Percentiles rank a stretch among this genome's conserved stretches.
Evolutionary conservation across 2,113 vertebrate species (phyloP).

Genomic region (Hemiprocne comata): DNA sequence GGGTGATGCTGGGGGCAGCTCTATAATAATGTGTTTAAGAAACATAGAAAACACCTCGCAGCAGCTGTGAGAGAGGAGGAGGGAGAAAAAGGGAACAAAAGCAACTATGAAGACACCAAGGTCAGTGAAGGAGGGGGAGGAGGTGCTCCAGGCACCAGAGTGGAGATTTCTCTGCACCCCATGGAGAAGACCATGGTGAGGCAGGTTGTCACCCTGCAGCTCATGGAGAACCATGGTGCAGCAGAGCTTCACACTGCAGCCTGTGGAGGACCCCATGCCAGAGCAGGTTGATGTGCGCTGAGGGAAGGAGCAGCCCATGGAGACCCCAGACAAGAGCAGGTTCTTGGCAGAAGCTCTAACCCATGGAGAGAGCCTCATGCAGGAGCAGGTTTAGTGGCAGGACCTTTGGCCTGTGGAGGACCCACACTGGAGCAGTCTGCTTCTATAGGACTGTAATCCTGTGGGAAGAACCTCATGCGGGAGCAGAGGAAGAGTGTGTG

Average conservation of each 20-base stretch:
- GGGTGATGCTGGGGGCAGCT: neutral
- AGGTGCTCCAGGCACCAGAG: neutral
- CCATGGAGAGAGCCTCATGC: fast-evolving
- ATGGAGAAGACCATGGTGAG: neutral
- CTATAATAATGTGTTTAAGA: neutral
- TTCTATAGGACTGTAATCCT: neutral
- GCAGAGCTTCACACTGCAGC: neutral
- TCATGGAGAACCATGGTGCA: fast-evolving
- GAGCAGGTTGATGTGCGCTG: neutral
- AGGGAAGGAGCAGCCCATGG: neutral
- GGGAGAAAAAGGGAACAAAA: neutral
- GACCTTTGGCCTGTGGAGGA: neutral
- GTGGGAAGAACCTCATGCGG: neutral
- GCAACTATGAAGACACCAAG: neutral
- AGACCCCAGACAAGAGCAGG: fast-evolving
- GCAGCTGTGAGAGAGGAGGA: neutral
- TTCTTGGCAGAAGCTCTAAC: neutral
- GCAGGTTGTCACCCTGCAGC: neutral
- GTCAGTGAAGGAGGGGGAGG: no score
- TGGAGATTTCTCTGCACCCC: neutral
- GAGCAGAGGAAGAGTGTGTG: neutral
- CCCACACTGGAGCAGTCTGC: neutral
- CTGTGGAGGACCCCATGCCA: fast-evolving
- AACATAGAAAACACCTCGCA: neutral
- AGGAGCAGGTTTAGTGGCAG: neutral